Conservation (phyloP, 2,888 invertebrate genomes). For the Eupsilia transversa region DNA sequence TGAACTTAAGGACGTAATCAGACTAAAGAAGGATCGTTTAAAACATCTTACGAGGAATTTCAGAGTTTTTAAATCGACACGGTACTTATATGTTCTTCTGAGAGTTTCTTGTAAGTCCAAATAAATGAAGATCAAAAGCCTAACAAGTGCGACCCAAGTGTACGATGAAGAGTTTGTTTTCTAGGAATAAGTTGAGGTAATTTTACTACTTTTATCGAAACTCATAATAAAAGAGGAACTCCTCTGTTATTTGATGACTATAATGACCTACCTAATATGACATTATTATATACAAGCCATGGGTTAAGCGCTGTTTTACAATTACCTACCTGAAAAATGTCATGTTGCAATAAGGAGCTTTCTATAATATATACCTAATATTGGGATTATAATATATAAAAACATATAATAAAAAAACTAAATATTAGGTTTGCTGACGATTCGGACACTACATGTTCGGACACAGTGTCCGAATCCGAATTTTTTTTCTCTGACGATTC, state of each 20-base stretch:
- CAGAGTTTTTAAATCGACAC: slow-evolving; percentile 46
- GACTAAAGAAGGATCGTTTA: slow-evolving; percentile 24
- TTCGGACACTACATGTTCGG: too few relatives aligned
- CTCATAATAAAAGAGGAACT: slow-evolving; percentile 4
- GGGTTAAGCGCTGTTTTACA: neutral
- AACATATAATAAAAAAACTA: too few relatives aligned
- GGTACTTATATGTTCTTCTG: slow-evolving; percentile 29
- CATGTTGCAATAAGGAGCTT: neutral
- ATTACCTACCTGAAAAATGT: neutral
- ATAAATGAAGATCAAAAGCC: slow-evolving; percentile 44
- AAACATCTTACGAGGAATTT: slow-evolving; percentile 35
- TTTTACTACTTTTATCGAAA: neutral
- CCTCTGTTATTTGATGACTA: neutral
- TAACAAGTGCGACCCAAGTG: slow-evolving; percentile 7
- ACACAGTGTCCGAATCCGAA: too few relatives aligned
- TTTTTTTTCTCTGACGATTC: too few relatives aligned
- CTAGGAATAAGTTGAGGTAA: neutral
- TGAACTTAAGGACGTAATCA: slow-evolving; percentile 21
- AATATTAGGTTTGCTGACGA: too few relatives aligned
- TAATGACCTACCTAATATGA: neutral
- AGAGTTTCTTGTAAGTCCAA: slow-evolving; percentile 31
- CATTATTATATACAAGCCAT: neutral
- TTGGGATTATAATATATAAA: too few relatives aligned
- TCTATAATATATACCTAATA: too few relatives aligned
- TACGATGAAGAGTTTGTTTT: slow-evolving; percentile 14